phyloP scores from a whole-genome alignment of 2,888 invertebrate genomes.

The Standfussiana lucernea region DNA sequence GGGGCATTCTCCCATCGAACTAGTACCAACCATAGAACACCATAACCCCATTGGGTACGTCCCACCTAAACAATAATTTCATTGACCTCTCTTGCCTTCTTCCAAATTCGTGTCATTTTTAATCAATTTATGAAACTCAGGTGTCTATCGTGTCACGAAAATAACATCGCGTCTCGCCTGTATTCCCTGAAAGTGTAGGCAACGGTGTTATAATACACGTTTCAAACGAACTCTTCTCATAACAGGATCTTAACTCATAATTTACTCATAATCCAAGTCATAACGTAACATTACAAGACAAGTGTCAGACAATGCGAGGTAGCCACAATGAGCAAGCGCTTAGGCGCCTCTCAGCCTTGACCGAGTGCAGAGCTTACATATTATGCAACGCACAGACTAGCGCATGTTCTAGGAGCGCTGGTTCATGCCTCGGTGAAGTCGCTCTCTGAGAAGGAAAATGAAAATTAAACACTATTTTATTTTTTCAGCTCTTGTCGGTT shows the following conservation, averaged over 20 bases:
- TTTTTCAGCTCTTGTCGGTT: no score
- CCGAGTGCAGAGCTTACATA: conserved; percentile 62
- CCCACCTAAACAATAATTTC: not conserved
- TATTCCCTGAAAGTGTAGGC: not conserved
- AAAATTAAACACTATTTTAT: no score
- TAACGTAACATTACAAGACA: not conserved
- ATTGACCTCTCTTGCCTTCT: not conserved
- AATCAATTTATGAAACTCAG: no score
- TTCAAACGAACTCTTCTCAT: not conserved
- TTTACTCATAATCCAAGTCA: not conserved
- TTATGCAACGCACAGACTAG: conserved; percentile 31
- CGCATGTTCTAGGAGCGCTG: rapidly evolving
- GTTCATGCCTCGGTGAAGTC: conserved; percentile 25
- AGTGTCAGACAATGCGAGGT: not conserved
- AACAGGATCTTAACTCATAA: not conserved
- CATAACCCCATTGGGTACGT: not conserved
- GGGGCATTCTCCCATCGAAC: not conserved
- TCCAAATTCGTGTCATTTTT: not conserved
- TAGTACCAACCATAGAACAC: not conserved
- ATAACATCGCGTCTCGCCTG: not conserved
- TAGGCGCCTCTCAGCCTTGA: conserved; percentile 64
- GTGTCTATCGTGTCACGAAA: not conserved
- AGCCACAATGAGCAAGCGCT: conserved; percentile 49
- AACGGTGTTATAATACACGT: not conserved
- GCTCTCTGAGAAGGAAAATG: conserved; percentile 19